Evolutionary conservation across 2,113 vertebrate genomes (phyloP), one percentile per base, ranked within the genome.

Genomic region (Maccullochella peelii): DNA sequence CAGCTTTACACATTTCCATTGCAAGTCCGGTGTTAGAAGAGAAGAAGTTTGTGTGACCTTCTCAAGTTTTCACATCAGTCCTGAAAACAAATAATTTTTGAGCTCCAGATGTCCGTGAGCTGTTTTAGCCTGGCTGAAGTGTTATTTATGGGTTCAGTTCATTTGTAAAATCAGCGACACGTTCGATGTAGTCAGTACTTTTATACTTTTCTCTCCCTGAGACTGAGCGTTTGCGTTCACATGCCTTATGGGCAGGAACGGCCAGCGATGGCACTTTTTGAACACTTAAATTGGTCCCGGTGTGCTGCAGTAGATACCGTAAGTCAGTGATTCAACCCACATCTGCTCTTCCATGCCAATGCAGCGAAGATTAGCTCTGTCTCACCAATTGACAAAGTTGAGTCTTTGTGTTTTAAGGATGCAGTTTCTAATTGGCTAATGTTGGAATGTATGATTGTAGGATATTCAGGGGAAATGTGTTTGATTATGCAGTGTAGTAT

Each of bases 401-500:
- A 49, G 44, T 73, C 67, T 86, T 59, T 77, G 49, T 47, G 11
- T 61, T 62, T 49, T n/a, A n/a, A 54, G n/a, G 59, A 78, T 62
- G 82, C 55, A 73, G 77, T 55, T 80, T 77, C 30, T 54, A 44
- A 69, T 68, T 63, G 50, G 44, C 61, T 63, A 0, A 62, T 50
- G 25, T 18, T 42, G 69, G 73, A 87, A 77, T 82, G 79, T 86
- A 42, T 58, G 30, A 23, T 30, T 5, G 36, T 82, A 74, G 71
- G 79, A 77, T 77, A 67, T 87, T 86, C 85, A 92, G 89, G 89
- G 62, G 72, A 82, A 62, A 72, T 25, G 71, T 69, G 82, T 82
- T 77, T 77, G 73, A 86, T 68, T 75, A 79, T 90, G 87, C 82
- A 89, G 62, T 59, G 66, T 33, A 49, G 52, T n/a, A 6, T 33